Evolutionary conservation across 2,888 invertebrate genomes (phyloP).

Genomic region (Linnaemya tessellans): DNA sequence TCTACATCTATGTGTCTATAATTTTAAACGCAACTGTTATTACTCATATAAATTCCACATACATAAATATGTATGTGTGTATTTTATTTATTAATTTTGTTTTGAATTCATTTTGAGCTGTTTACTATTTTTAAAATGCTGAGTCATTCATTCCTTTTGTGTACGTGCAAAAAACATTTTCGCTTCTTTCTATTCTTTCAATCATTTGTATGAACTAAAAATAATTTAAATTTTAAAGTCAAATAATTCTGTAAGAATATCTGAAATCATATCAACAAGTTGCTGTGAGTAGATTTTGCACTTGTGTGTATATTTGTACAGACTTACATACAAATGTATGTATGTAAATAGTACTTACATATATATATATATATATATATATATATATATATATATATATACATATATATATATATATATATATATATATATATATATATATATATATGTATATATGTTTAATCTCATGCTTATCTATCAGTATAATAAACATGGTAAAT

Average conservation of each 20-base stretch:
- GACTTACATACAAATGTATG: neutral
- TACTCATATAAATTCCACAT: constrained; percentile 57
- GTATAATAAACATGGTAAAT: too few relatives aligned
- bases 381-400: too few relatives aligned
- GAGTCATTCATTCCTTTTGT: constrained; percentile 78
- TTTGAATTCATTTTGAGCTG: constrained; percentile 74
- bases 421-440: too few relatives aligned
- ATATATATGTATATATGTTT: too few relatives aligned
- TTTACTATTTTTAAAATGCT: constrained; percentile 84
- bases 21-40: constrained; percentile 33
- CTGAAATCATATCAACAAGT: constrained; percentile 62
- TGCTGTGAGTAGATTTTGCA: constrained; percentile 20
- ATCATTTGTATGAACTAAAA: constrained; percentile 63
- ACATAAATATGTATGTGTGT: neutral
- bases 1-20: constrained; percentile 9
- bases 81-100: neutral
- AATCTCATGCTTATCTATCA: too few relatives aligned
- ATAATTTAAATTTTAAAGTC: constrained; percentile 47
- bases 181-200: constrained; percentile 37
- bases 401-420: too few relatives aligned
- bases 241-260: constrained; percentile 4
- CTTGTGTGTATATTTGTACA: neutral
- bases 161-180: constrained; percentile 37
- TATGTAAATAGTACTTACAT: neutral
- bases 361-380: too few relatives aligned